phyloP scores from a whole-genome alignment of 2,888 invertebrate genomes.

The Drosophila robusta region DNA sequence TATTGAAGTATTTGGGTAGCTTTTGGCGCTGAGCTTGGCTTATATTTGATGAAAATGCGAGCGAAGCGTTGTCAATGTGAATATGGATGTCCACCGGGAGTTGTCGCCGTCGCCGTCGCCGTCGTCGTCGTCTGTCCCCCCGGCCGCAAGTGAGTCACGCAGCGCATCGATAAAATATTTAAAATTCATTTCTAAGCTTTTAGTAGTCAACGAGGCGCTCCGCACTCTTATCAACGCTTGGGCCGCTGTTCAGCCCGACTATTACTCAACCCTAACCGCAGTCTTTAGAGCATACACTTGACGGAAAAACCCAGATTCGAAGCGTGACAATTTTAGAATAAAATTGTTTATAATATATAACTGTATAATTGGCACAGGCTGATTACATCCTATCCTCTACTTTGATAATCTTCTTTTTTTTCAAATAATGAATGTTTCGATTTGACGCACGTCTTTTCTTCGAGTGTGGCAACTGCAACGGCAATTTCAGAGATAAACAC shows the following conservation, averaged over 20 bases:
- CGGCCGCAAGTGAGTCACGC: constrained; percentile 68
- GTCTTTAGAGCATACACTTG: neutral
- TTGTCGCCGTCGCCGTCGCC: constrained; percentile 5
- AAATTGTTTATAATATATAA: too few species aligned
- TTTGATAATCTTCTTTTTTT: too few species aligned
- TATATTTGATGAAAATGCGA: constrained; percentile 75
- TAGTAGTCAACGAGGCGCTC: constrained; percentile 56
- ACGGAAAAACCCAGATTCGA: neutral
- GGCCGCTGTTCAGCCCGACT: constrained; percentile 20
- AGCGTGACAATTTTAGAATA: too few species aligned
- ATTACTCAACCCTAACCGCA: constrained; percentile 25
- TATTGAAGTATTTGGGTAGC: constrained; percentile 25
- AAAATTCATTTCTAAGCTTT: constrained; percentile 79
- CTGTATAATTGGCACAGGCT: too few species aligned
- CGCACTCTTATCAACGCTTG: constrained; percentile 51
- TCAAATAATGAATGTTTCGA: too few species aligned
- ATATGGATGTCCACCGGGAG: constrained; percentile 58
- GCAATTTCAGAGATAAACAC: constrained; percentile 44
- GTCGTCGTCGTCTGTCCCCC: constrained; percentile 2
- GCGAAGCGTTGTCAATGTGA: constrained; percentile 41
- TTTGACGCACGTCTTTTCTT: neutral
- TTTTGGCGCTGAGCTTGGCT: constrained; percentile 57
- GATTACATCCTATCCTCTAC: too few species aligned
- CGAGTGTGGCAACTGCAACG: constrained; percentile 8
- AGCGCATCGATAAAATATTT: constrained; percentile 77